A percentile compares a stretch with the other conserved stretches of the same genome.
Conservation (phyloP, 2,797 vertebrate genomes). For the Gobionotothen gibberifrons region DNA sequence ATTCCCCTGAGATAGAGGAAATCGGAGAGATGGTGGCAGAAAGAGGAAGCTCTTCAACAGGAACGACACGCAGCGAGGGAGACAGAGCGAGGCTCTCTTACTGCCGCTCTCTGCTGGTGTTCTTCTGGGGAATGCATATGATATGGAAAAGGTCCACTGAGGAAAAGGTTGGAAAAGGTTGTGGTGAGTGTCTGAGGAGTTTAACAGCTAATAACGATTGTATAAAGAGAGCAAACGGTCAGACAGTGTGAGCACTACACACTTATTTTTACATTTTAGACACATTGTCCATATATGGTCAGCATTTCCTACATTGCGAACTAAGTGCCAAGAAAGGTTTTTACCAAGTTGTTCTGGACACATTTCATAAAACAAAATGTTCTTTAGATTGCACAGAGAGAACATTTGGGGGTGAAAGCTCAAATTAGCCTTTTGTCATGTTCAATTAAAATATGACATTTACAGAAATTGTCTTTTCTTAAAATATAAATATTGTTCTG, state of each 20-base stretch:
- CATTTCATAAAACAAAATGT: slow-evolving; percentile 7
- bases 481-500: no score
- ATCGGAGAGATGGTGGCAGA: slow-evolving; percentile 41
- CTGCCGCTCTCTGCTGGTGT: slow-evolving; percentile 26
- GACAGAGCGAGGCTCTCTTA: slow-evolving; percentile 8
- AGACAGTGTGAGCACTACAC: not conserved
- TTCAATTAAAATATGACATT: not conserved
- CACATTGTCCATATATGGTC: not conserved
- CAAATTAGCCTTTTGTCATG: not conserved
- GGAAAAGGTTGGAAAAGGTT: not conserved
- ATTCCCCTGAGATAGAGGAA: slow-evolving; percentile 50
- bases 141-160: slow-evolving; percentile 27
- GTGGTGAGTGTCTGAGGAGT: slow-evolving; percentile 2
- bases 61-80: slow-evolving; percentile 40
- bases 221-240: not conserved
- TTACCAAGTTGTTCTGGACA: not conserved
- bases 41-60: slow-evolving; percentile 56
- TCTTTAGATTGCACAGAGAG: not conserved
- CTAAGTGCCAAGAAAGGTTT: not conserved
- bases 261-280: not conserved
- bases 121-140: slow-evolving; percentile 28
- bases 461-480: not conserved
- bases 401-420: not conserved
- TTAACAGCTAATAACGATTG: slow-evolving; percentile 4
- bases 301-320: not conserved